These are phyloP conservation scores for Phenacoccus solenopsis DNA, from an alignment of 1,140 invertebrate genomes.

Conservation along the genomic window DNA sequence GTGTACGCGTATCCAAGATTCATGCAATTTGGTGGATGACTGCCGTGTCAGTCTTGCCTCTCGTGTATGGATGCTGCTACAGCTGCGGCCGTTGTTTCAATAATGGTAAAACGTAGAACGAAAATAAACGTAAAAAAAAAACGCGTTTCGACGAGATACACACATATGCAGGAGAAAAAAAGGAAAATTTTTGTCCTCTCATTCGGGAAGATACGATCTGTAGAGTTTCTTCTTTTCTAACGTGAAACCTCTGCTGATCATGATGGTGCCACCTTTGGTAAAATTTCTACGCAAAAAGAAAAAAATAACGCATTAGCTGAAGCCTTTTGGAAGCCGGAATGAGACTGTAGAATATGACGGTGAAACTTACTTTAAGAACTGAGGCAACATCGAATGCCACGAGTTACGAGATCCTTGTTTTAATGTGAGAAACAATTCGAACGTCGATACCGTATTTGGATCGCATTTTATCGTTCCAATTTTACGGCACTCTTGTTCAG, in stretches of 20 bases:
- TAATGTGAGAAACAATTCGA: constrained; percentile 69
- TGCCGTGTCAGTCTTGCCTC: too few species aligned
- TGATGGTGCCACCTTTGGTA: constrained; percentile 63
- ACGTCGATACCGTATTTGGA: constrained; percentile 67
- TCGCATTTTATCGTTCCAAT: constrained; percentile 63
- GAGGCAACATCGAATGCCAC: constrained; percentile 69
- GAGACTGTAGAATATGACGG: not conserved
- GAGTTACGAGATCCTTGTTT: constrained; percentile 59
- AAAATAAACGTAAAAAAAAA: too few species aligned
- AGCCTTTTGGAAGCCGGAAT: not conserved
- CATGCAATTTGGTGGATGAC: too few species aligned
- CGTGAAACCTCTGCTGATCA: constrained; percentile 69
- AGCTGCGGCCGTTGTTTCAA: too few species aligned
- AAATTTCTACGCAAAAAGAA: constrained; percentile 48
- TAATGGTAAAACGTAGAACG: too few species aligned
- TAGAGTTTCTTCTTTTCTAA: constrained; percentile 78
- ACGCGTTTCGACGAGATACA: too few species aligned
- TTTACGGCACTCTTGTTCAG: constrained; percentile 42
- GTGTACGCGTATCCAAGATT: too few species aligned
- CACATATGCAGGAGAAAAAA: too few species aligned
- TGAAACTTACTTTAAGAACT: constrained; percentile 66
- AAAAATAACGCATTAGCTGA: constrained; percentile 19
- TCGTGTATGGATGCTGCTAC: too few species aligned
- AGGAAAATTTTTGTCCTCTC: not conserved
- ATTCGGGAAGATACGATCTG: constrained; percentile 40